Base-by-base conservation (phyloP, 2,797 vertebrate genomes). In the Eidolon dupreanum region DNA sequence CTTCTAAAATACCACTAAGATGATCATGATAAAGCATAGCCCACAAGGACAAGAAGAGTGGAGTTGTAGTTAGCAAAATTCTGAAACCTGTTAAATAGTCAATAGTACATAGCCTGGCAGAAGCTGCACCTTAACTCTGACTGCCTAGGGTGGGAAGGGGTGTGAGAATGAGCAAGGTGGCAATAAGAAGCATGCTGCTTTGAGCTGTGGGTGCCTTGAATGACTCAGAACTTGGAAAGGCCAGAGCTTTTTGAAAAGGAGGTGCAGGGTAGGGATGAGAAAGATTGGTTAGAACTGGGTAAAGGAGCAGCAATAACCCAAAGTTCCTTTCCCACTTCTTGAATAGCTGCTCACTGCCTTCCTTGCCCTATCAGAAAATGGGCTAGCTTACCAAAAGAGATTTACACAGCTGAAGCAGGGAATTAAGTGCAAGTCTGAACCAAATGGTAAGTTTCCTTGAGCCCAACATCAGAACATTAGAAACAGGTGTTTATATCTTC, bases 141-240 rank as follows among this genome's bases (percentile, higher is more conserved):
- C 49, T 43, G 24, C 33, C 8, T 38, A 22, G 12, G 6, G 9
- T 28, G 6, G 19, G 19, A 57, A 24, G 20, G 43, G 12, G 0
- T 33, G 11, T 46, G 31, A 33, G 41, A 28, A 49, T 7, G 33
- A 24, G 4, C 33, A 49, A 55, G 7, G 15, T 6, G 17, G 51
- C 6, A 28, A 1, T 13, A 9, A 61, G 71, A 41, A 77, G 43
- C 31, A 41, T 61, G n/a, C 26, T 57, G 43, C 73, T 89, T 36
- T 1, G 4, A 77, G 61, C 13, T 22, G 2, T 0, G 7, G 51
- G 61, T 8, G 0, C 36, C 36, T 55, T 6, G 31, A 28, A 20
- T 0, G 17, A 26, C 43, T 83, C 53, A 46, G 43, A 3, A 8
- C 12, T 19, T 75, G 49, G 33, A 66, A 71, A 77, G 3, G 8